These are phyloP conservation scores for Machimus rusticus DNA, from an alignment of 2,888 invertebrate species.

Conservation along the genomic window DNA sequence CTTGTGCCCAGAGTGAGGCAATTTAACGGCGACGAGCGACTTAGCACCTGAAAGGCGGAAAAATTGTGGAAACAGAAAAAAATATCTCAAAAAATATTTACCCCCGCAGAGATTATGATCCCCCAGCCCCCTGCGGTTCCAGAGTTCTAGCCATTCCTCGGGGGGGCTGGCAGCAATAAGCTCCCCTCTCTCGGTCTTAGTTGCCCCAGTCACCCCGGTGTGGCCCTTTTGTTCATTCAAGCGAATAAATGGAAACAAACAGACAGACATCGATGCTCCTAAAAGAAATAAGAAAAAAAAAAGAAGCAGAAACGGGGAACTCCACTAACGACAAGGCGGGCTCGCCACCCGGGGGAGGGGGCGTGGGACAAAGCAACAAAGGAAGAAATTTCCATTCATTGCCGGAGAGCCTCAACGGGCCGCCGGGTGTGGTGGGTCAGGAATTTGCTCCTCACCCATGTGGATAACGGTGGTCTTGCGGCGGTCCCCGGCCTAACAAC, in stretches of 20 bases:
- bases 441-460: constrained; percentile 36
- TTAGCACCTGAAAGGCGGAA: constrained; percentile 8
- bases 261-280: constrained; percentile 35
- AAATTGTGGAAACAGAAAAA: background rate
- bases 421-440: constrained; percentile 49
- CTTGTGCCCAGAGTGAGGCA: background rate
- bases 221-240: constrained; percentile 37
- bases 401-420: constrained; percentile 44
- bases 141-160: background rate
- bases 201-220: constrained; percentile 19
- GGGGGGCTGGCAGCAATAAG: background rate
- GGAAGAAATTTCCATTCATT: constrained; percentile 46
- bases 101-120: constrained; percentile 8
- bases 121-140: background rate
- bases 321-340: background rate
- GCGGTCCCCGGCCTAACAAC: constrained; percentile 8
- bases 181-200: background rate
- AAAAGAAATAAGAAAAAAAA: background rate
- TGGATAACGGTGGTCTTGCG: constrained; percentile 15
- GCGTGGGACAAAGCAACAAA: constrained; percentile 6
- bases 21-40: background rate
- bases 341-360: background rate
- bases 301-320: background rate
- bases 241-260: constrained; percentile 39
- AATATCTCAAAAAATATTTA: background rate